These are phyloP conservation scores for Semnopithecus entellus DNA, from an alignment of 2,113 vertebrate species.

Conservation along the genomic window DNA sequence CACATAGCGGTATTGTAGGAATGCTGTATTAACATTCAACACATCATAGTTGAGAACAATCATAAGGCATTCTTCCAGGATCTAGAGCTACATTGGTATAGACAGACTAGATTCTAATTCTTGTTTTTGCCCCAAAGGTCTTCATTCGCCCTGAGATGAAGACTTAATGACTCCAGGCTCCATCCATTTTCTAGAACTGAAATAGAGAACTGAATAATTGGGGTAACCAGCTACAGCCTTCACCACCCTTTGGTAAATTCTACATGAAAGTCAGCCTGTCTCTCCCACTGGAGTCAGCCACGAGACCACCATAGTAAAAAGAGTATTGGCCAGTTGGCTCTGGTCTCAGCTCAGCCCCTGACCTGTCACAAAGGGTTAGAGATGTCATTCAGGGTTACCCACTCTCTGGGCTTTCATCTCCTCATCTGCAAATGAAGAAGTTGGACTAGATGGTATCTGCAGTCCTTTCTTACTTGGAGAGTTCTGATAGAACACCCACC, in stretches of 20 bases:
- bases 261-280: background rate
- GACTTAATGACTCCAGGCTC: background rate
- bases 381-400: background rate
- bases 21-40: background rate
- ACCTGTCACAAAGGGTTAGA: background rate
- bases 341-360: background rate
- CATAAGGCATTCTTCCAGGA: background rate
- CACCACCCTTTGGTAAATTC: background rate
- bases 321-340: background rate
- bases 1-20: background rate
- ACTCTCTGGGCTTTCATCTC: background rate
- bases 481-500: background rate
- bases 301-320: background rate
- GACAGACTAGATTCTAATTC: background rate
- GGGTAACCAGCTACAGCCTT: background rate
- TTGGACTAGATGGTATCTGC: background rate
- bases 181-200: background rate
- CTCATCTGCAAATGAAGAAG: background rate
- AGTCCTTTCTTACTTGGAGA: background rate
- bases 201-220: background rate
- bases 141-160: background rate
- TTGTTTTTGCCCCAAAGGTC: background rate
- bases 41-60: background rate
- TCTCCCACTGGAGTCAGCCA: background rate
- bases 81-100: background rate